Base-by-base conservation (phyloP, 2,113 vertebrate genomes). In the Hystrix cristata region DNA sequence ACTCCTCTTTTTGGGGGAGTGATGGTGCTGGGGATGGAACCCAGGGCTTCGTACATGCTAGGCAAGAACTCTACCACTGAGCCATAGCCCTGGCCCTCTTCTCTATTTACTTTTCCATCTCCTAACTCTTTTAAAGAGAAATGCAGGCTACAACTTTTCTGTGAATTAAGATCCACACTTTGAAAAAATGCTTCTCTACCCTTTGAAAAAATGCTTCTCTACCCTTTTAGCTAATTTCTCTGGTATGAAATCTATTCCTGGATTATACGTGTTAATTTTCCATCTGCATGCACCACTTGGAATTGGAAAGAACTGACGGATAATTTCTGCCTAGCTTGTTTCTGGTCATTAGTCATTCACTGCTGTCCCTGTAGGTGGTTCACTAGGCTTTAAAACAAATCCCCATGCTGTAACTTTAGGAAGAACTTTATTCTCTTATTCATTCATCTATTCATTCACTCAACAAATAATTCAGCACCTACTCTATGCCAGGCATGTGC, bases 381-480 rank as follows among this genome's bases (percentile, higher is more conserved):
- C 57, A 34, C 18, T 19, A 38, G 29, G 2, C 16, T 82, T 95
- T 79, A 71, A 90, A 62, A 87, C 38, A 82, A 79, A 55, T 60
- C 64, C 21, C 46, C 3, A 7, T 76, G 87, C 55, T 65, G 2
- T 91, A 76, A 87, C 12, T 43, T 57, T 64, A 96, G 69, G 21
- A 83, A 87, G 57, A 67, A 16, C 59, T 96, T 67, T 43, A 46
- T 83, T 94, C 4, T 43, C 19, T 90, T 64, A n/a, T 59, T 59
- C 85, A 71, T 76, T 55, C 64, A 19, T 18, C 25, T 65, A 81
- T 59, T 46, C 5, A 71, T 60, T 60, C 38, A 65, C 71, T 74
- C 81, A 90, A 34, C 69, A 84, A 87, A 38, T 87, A 71, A 76
- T 78, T 94, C 65, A 85, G 53, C 64, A 72, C 21, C 59, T 51